phyloP scores from a whole-genome alignment of 2,888 invertebrate genomes.

The Hanleya hanleyi region DNA sequence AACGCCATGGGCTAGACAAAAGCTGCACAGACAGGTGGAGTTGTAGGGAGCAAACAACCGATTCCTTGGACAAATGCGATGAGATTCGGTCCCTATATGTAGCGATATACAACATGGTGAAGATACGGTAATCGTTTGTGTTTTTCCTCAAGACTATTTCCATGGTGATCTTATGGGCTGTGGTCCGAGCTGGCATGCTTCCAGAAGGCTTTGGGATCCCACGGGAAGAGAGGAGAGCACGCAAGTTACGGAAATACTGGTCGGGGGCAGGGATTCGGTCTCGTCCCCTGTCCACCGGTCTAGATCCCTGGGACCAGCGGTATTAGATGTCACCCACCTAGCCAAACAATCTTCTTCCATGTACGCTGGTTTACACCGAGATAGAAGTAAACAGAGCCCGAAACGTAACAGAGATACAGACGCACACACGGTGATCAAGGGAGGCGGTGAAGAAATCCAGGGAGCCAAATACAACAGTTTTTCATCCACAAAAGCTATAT shows the following conservation, averaged over 20 bases:
- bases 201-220: background rate
- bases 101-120: too few relatives aligned
- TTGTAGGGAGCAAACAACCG: too few relatives aligned
- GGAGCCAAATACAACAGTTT: background rate
- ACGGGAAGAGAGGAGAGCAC: background rate
- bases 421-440: too few relatives aligned
- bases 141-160: background rate
- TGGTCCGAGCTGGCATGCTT: conserved; percentile 7
- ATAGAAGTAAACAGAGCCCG: background rate
- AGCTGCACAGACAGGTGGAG: too few relatives aligned
- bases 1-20: too few relatives aligned
- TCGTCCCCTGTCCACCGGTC: background rate
- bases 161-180: conserved; percentile 3
- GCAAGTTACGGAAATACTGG: background rate
- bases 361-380: background rate
- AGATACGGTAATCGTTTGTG: background rate
- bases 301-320: background rate
- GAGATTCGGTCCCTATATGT: too few relatives aligned
- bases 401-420: background rate
- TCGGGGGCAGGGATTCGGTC: background rate
- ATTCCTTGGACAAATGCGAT: too few relatives aligned
- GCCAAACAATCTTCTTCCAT: background rate
- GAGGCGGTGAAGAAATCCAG: too few relatives aligned
- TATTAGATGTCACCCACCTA: background rate
- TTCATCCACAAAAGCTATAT: background rate